Conservation (phyloP, 2,888 invertebrate species). For the Mechanitis messenoides region DNA sequence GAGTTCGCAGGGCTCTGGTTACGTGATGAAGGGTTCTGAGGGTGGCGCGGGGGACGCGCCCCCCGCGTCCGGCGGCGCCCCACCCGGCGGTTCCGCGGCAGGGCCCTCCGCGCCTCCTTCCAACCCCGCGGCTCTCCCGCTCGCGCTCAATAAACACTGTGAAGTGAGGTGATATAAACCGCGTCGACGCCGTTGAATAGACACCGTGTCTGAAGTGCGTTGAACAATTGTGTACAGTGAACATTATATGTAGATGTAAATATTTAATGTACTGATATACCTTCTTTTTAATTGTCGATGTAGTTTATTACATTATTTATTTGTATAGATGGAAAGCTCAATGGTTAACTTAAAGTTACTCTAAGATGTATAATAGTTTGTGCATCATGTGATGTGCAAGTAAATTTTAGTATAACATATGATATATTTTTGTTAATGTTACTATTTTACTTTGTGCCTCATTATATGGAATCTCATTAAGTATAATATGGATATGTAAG, state of each 20-base stretch:
- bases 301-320: slow-evolving; percentile 66
- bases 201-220: slow-evolving; percentile 18
- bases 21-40: slow-evolving; percentile 74
- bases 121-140: slow-evolving; percentile 43
- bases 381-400: slow-evolving; percentile 63
- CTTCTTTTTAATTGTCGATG: slow-evolving; percentile 43
- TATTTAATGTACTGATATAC: slow-evolving; percentile 44
- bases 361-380: slow-evolving; percentile 58
- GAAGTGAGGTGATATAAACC: slow-evolving; percentile 89
- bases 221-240: slow-evolving; percentile 33
- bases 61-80: slow-evolving; percentile 39
- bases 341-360: slow-evolving; percentile 73
- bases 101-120: slow-evolving; percentile 33
- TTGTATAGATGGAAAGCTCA: slow-evolving; percentile 75
- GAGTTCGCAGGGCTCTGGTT: slow-evolving; percentile 85
- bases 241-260: slow-evolving; percentile 50
- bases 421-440: slow-evolving; percentile 63
- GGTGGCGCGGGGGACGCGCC: slow-evolving; percentile 47
- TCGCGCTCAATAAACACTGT: slow-evolving; percentile 86
- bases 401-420: slow-evolving; percentile 57
- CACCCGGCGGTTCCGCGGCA: slow-evolving; percentile 28
- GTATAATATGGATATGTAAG: slow-evolving; percentile 27
- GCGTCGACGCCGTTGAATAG: slow-evolving; percentile 35
- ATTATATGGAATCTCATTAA: slow-evolving; percentile 65
- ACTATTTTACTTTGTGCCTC: slow-evolving; percentile 69